A percentile compares a stretch with the other conserved stretches of the same genome.
Conservation (phyloP, 2,797 vertebrate genomes). For the Syndactyla subalaris region DNA sequence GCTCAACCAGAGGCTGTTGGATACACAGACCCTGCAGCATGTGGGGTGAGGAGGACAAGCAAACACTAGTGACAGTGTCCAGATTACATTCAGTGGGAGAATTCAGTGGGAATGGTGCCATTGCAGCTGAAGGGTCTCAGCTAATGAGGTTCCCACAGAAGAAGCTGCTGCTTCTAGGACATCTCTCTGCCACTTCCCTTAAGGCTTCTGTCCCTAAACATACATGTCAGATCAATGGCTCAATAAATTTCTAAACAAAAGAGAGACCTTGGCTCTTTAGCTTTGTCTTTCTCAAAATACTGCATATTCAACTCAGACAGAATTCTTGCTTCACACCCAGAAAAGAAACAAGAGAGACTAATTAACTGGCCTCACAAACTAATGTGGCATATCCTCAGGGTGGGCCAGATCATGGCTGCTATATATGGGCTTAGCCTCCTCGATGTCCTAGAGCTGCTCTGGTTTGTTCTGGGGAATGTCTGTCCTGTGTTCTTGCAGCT, state of each 20-base stretch:
- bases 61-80: not conserved
- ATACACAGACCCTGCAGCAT: not conserved
- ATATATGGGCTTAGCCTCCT: not conserved
- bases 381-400: not conserved
- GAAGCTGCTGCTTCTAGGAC: not conserved
- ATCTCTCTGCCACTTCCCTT: not conserved
- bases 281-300: not conserved
- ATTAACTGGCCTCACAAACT: slow-evolving; percentile 8
- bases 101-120: not conserved
- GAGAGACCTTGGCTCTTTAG: not conserved
- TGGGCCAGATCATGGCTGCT: not conserved
- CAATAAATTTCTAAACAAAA: not conserved
- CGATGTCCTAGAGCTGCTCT: not conserved
- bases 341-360: not conserved
- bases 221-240: not conserved
- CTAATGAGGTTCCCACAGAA: slow-evolving; percentile 29
- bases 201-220: not conserved
- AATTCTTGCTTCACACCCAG: not conserved
- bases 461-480: not conserved
- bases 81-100: not conserved
- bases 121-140: not conserved
- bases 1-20: not conserved
- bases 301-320: not conserved
- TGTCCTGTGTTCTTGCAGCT: slow-evolving; percentile 25
- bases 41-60: not conserved